These are phyloP conservation scores for Monomorium pharaonis DNA, from an alignment of 1,140 invertebrate genomes.

Conservation along the genomic window DNA sequence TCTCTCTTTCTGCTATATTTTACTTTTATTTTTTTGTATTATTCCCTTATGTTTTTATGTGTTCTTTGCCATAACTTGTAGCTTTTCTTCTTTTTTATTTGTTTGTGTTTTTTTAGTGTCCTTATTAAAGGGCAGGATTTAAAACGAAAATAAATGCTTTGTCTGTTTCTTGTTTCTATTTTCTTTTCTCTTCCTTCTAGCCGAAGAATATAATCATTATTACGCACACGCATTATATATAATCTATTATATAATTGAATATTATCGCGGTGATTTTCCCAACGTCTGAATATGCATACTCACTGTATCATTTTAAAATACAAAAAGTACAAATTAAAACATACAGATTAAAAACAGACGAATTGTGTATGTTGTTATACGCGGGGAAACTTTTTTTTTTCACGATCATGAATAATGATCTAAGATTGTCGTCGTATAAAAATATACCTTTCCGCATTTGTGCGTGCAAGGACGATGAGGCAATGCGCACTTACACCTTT, in stretches of 20 bases:
- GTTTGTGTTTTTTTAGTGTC: too few species aligned
- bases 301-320: not conserved
- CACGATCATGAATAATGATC: slow-evolving; percentile 9
- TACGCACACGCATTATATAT: not conserved
- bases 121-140: too few species aligned
- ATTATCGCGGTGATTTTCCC: not conserved
- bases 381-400: not conserved
- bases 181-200: not conserved
- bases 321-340: not conserved
- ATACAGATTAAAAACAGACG: not conserved
- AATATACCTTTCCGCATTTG: slow-evolving; percentile 3
- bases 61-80: too few species aligned
- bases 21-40: too few species aligned
- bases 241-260: not conserved
- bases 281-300: not conserved
- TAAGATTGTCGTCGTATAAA: not conserved
- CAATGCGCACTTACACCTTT: not conserved
- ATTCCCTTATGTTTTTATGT: too few species aligned
- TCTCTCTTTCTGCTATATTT: too few species aligned
- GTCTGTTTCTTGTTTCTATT: not conserved
- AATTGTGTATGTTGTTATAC: not conserved
- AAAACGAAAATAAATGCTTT: not conserved
- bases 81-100: too few species aligned
- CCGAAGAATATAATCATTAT: not conserved
- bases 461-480: slow-evolving; percentile 22